These are phyloP conservation scores for Paradoxurus hermaphroditus DNA, from an alignment of 2,113 vertebrate species.

Conservation along the genomic window DNA sequence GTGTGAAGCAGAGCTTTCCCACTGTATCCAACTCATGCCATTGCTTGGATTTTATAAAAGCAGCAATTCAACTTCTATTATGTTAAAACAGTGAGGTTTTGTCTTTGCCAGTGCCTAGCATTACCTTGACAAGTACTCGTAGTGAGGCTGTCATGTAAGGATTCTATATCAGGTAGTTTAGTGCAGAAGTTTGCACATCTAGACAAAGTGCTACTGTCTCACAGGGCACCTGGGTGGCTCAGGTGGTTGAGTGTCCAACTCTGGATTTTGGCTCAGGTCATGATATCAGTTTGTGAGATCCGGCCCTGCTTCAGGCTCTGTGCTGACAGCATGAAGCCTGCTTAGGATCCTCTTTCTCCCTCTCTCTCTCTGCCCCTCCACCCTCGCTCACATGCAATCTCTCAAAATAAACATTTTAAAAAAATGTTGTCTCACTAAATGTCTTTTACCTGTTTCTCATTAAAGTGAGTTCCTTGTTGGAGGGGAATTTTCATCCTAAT, in stretches of 20 bases:
- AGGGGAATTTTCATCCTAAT: background rate
- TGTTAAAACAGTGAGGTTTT: background rate
- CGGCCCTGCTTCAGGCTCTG: too few species aligned
- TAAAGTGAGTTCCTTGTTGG: background rate
- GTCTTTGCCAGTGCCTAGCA: background rate
- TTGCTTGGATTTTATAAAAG: background rate
- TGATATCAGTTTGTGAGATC: too few species aligned
- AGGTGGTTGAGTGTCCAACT: too few species aligned
- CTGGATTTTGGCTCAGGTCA: too few species aligned
- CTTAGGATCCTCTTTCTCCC: too few species aligned
- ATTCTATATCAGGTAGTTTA: background rate
- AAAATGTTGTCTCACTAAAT: background rate
- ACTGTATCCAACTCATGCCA: rapidly evolving
- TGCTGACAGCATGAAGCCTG: too few species aligned
- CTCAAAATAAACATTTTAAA: too few species aligned
- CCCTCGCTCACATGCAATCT: too few species aligned
- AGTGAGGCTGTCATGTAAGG: background rate
- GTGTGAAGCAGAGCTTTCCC: background rate
- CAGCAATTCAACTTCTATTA: background rate
- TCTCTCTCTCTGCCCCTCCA: too few species aligned
- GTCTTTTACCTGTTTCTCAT: background rate
- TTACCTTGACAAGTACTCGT: background rate
- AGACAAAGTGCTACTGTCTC: background rate
- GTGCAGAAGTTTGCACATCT: background rate
- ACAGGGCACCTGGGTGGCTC: too few species aligned